Conservation (phyloP, 2,888 invertebrate species). For the Odontocerum albicorne region DNA sequence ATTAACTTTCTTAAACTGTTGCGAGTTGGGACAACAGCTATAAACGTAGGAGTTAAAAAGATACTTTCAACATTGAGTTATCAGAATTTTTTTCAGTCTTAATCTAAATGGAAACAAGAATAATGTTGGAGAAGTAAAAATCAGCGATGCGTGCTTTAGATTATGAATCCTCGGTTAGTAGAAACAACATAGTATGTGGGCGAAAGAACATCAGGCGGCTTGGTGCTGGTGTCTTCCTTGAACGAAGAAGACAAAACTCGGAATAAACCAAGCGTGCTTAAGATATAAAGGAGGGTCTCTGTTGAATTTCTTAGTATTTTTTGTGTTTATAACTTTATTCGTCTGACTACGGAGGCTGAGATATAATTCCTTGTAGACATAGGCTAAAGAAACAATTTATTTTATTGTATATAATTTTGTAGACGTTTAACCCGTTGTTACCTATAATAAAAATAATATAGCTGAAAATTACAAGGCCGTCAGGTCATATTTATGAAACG, state of each 20-base stretch:
- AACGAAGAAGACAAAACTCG: slow-evolving; percentile 5
- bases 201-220: slow-evolving; percentile 6
- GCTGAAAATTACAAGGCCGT: too few relatives aligned
- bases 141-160: slow-evolving; percentile 24
- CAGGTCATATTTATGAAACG: too few relatives aligned
- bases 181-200: slow-evolving; percentile 15
- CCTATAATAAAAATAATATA: too few relatives aligned
- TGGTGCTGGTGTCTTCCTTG: slow-evolving; percentile 12
- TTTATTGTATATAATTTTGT: too few relatives aligned
- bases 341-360: background rate
- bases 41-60: background rate
- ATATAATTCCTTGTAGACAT: slow-evolving; percentile 14
- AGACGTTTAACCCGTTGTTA: too few relatives aligned
- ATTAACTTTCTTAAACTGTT: too few relatives aligned
- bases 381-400: slow-evolving; percentile 6
- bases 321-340: slow-evolving; percentile 4
- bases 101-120: slow-evolving; percentile 16
- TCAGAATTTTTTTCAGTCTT: background rate
- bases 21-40: background rate
- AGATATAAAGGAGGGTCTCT: slow-evolving; percentile 10
- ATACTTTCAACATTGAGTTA: too few relatives aligned
- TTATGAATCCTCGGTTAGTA: slow-evolving; percentile 22
- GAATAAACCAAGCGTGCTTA: slow-evolving; percentile 10
- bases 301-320: slow-evolving; percentile 4
- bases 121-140: slow-evolving; percentile 19